Evolutionary conservation across 2,113 vertebrate species (phyloP).

Genomic region (Cyanistes caeruleus): DNA sequence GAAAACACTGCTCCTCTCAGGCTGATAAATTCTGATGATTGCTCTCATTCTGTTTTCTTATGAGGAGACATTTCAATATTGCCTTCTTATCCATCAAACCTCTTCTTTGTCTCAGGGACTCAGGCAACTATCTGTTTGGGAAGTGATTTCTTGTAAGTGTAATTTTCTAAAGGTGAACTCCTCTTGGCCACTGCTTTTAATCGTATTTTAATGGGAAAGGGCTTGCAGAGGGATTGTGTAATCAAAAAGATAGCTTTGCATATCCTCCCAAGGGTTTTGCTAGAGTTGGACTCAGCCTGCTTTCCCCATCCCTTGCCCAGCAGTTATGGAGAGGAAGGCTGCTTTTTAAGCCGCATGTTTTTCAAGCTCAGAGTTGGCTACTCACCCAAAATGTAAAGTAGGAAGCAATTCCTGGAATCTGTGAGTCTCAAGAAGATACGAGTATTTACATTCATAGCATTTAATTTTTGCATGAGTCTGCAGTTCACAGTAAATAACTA

Average conservation of each 20-base stretch:
- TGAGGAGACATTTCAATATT: constrained; percentile 67
- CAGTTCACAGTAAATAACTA: neutral
- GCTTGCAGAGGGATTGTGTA: constrained; percentile 52
- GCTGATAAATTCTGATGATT: constrained; percentile 74
- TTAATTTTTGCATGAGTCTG: constrained; percentile 2
- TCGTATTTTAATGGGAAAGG: constrained; percentile 63
- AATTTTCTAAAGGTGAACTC: constrained; percentile 64
- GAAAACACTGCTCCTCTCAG: constrained; percentile 59
- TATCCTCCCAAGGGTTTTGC: constrained; percentile 4
- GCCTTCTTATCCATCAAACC: constrained; percentile 67
- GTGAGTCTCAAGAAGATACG: neutral
- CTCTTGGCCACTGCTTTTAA: constrained; percentile 53
- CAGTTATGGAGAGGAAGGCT: neutral
- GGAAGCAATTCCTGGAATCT: neutral
- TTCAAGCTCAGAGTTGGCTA: neutral
- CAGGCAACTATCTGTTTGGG: constrained; percentile 24
- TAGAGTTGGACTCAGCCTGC: neutral
- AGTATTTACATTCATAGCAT: constrained; percentile 16
- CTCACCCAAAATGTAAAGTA: neutral
- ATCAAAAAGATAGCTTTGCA: constrained; percentile 39
- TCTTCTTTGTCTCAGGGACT: constrained; percentile 44
- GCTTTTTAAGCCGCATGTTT: neutral
- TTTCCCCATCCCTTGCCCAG: neutral
- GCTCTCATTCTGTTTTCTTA: constrained; percentile 67
- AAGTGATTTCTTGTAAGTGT: constrained; percentile 60